Base-by-base conservation (phyloP, 1,140 invertebrate species). In the Frieseomelitta varia region DNA sequence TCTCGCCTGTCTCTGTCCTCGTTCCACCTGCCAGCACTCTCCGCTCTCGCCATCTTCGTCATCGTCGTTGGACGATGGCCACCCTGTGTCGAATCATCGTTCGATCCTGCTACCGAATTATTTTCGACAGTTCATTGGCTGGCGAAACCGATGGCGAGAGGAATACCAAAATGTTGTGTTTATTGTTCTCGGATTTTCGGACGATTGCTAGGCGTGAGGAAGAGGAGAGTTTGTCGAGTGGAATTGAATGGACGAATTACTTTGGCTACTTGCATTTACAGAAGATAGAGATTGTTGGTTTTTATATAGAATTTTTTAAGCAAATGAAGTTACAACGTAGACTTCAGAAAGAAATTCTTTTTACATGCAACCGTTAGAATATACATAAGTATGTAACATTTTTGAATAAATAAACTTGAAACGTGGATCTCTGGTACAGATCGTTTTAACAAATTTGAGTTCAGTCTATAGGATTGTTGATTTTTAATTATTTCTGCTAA, bases 31-130 rank as follows among this genome's bases (percentile, higher is more conserved):
- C 11, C 47, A 19, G 21, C 55, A 19, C 12, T 14, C 21, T 12
- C 14, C 19, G 14, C 17, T 34, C 4, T 65, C 30, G 17, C 53
- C 55, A 53, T 72, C 56, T 39, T 80, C 68, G 72, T 72, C 39
- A 75, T 61, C 61, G 51, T 77, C 65, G 55, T 81, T 34, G 79
- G 51, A 78, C 81, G 85, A 58, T 67, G 80, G 56, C 27, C 47
- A 72, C 75, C 34, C 85, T 39, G 71, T 39, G 71, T 80, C 77
- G 84, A 77, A 75, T 58, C 12, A 73, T 30, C 79, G 85, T 68
- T 81, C 78, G 79, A 77, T 85, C 8, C 68, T 47, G 56, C 69
- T 58, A 30, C 39, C 27, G 85, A 39, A 71, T 83, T 74, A 56
- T 83, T 77, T 86, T 79, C 24, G 55, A 51, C n/a, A 27, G 24